Evolutionary conservation across 2,797 vertebrate genomes (phyloP), one percentile per base, ranked within the genome.

Genomic region (Acanthiza pusilla): DNA sequence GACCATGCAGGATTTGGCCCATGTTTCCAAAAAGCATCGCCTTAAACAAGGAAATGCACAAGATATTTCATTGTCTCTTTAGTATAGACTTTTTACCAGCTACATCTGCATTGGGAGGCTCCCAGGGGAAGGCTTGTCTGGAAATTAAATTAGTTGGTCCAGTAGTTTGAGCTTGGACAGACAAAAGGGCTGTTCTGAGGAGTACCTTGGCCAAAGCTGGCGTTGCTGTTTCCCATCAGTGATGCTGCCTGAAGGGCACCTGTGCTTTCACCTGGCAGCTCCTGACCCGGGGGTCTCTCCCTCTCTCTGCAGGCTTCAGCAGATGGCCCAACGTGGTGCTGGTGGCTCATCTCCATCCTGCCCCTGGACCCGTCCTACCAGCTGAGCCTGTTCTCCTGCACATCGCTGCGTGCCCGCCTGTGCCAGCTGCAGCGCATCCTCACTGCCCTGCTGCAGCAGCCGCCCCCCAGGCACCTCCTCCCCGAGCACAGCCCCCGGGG

Each of bases 331-430:
- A 96, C 95, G 1, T 99, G 99, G 99, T 99, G 98, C 96, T 99
- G 99, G 99, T 99, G 99, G 99, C 98, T 99, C 83, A 96, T 99
- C 73, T 99, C 99, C 32, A 97, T 99, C 54, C 98, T 99, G 73
- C 99, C 99, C 88, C 97, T 99, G 70, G 99, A 99, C 76, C 98
- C 98, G 0, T 97, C 98, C 82, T 98, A 98, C 96, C 98, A 99
- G 95, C 98, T 98, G 91, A 98, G 92, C 8, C 97, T 99, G 72
- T 97, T 99, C 75, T 99, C 98, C 47, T 98, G 98, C 94, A 98
- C 97, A 8, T 98, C 98, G 1, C 98, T 99, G 91, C 98, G 97
- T 11, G 98, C 98, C 73, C 98, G 99, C 17, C 97, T 99, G 50
- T 96, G 96, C 83, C 98, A 99, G 95, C 97, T 99, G 85, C 98